phyloP scores from a whole-genome alignment of 1,140 invertebrate species.

The Bombyx mandarina region DNA sequence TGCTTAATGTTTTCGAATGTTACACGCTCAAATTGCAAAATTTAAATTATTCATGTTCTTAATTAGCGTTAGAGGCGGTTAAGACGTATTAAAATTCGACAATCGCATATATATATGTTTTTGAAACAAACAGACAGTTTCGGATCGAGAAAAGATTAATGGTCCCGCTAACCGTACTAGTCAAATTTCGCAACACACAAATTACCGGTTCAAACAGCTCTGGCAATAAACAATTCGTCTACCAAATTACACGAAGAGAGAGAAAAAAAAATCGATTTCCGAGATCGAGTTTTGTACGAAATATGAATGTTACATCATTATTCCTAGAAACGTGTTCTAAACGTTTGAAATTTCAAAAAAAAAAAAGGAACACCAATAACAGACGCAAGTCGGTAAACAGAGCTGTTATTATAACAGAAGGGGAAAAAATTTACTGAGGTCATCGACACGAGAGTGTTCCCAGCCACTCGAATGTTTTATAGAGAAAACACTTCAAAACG shows the following conservation, averaged over 20 bases:
- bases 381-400: slow-evolving; percentile 35
- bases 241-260: slow-evolving; percentile 12
- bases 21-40: too few species aligned
- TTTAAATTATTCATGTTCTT: slow-evolving; percentile 2
- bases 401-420: slow-evolving; percentile 38
- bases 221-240: slow-evolving; percentile 29
- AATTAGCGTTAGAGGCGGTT: slow-evolving; percentile 6
- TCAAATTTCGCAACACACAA: slow-evolving; percentile 36
- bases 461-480: slow-evolving; percentile 62
- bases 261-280: slow-evolving; percentile 13
- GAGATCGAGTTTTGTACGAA: slow-evolving; percentile 11
- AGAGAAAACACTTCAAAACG: slow-evolving; percentile 67
- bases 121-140: slow-evolving; percentile 35
- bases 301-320: slow-evolving; percentile 17
- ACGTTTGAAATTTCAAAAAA: slow-evolving; percentile 29
- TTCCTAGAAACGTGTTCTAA: slow-evolving; percentile 20
- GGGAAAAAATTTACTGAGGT: slow-evolving; percentile 38
- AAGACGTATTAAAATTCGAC: slow-evolving; percentile 23
- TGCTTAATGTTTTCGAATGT: too few species aligned
- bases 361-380: slow-evolving; percentile 30
- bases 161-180: slow-evolving; percentile 29
- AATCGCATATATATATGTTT: slow-evolving; percentile 26
- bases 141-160: slow-evolving; percentile 34
- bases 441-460: slow-evolving; percentile 51
- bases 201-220: slow-evolving; percentile 27